These are phyloP conservation scores for Meloidogyne floridensis DNA, from an alignment of 1,140 invertebrate genomes.

Conservation along the genomic window DNA sequence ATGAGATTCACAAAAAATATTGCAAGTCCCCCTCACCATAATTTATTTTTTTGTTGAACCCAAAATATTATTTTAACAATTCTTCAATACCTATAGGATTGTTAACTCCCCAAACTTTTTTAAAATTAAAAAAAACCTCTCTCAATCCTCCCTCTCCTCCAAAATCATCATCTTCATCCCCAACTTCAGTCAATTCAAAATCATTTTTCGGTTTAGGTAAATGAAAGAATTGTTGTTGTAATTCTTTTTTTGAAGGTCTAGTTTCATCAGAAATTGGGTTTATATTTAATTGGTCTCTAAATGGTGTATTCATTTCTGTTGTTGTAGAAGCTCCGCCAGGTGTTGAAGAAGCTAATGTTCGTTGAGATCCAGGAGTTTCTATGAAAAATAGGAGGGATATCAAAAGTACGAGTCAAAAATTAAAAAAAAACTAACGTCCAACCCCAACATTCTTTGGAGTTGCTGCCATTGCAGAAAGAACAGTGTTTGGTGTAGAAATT, in stretches of 20 bases:
- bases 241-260: conserved; percentile 69
- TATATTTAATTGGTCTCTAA: conserved; percentile 91
- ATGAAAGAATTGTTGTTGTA: conserved; percentile 76
- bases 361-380: conserved; percentile 45
- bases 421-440: neutral
- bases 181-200: conserved; percentile 92
- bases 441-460: conserved; percentile 68
- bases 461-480: conserved; percentile 87
- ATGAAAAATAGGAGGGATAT: neutral
- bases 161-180: conserved; percentile 60
- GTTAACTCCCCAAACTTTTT: neutral
- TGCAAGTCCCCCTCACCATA: too few species aligned
- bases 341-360: conserved; percentile 21
- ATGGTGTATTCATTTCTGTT: conserved; percentile 69
- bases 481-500: conserved; percentile 88
- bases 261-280: conserved; percentile 77
- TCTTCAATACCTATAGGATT: neutral
- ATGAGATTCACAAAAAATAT: too few species aligned
- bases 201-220: conserved; percentile 91
- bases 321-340: conserved; percentile 33
- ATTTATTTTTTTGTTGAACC: too few species aligned
- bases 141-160: conserved; percentile 52
- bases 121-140: neutral
- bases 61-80: neutral
- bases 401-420: too few species aligned